These are phyloP conservation scores for Steinernema carpocapsae DNA, from an alignment of 2,888 invertebrate genomes.

Conservation along the genomic window DNA sequence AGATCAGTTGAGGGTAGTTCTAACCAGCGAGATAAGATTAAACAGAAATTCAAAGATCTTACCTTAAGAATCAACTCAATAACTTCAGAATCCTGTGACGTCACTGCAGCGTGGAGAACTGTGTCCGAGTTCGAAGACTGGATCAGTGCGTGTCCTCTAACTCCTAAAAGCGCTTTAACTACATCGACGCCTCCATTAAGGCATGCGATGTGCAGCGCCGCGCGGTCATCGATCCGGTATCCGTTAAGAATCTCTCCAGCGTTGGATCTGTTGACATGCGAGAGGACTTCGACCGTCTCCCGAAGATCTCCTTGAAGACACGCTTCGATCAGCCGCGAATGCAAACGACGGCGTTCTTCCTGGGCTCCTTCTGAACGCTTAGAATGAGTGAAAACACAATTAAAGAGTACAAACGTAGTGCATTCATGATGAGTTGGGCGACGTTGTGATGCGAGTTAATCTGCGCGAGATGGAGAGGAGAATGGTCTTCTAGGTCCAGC, in stretches of 20 bases:
- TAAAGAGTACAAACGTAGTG: slow-evolving; percentile 54
- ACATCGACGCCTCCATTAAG: slow-evolving; percentile 83
- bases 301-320: slow-evolving; percentile 79
- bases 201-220: slow-evolving; percentile 70
- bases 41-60: slow-evolving; percentile 10
- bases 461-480: slow-evolving; percentile 79
- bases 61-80: slow-evolving; percentile 78
- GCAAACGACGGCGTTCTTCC: slow-evolving; percentile 45
- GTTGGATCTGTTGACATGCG: slow-evolving; percentile 70
- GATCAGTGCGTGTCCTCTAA: slow-evolving; percentile 85
- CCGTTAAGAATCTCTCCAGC: slow-evolving; percentile 29
- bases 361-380: slow-evolving; percentile 49
- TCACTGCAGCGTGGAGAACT: slow-evolving; percentile 87
- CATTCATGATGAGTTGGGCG: slow-evolving; percentile 54
- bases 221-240: slow-evolving; percentile 67
- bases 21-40: not conserved
- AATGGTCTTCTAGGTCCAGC: slow-evolving; percentile 77
- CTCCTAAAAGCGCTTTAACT: slow-evolving; percentile 79
- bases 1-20: slow-evolving; percentile 43
- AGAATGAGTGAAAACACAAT: too few species aligned
- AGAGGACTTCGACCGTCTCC: slow-evolving; percentile 75
- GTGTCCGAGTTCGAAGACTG: slow-evolving; percentile 90
- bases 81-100: slow-evolving; percentile 82
- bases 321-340: slow-evolving; percentile 79
- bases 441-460: slow-evolving; percentile 75